Conservation (phyloP, 2,113 vertebrate genomes). For the Aviceda subcristata region DNA sequence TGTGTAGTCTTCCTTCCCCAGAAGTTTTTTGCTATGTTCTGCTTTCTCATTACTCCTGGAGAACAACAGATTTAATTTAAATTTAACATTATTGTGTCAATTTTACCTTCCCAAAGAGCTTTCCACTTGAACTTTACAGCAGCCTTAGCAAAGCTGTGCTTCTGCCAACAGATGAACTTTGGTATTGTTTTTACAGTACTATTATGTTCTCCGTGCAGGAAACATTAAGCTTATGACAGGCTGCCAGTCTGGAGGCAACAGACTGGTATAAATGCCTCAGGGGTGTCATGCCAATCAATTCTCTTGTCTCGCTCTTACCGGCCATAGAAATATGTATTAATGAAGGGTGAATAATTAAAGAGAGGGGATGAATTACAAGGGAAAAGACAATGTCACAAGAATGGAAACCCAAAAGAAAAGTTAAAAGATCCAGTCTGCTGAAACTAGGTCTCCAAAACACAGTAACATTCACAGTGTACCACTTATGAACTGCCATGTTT, state of each 20-base stretch:
- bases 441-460: neutral
- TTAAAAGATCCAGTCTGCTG: neutral
- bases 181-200: neutral
- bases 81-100: neutral
- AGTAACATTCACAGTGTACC: neutral
- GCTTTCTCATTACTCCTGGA: neutral
- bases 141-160: neutral
- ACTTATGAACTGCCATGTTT: neutral
- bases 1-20: neutral
- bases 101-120: neutral
- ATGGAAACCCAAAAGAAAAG: neutral
- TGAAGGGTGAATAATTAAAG: conserved; percentile 10
- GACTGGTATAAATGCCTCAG: conserved; percentile 24
- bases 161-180: neutral
- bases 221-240: conserved; percentile 4
- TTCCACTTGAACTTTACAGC: neutral
- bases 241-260: conserved; percentile 28
- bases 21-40: neutral
- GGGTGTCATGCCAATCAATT: neutral
- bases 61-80: neutral
- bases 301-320: neutral
- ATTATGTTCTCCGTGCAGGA: neutral
- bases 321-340: neutral
- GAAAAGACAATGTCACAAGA: conserved; percentile 1
- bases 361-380: neutral